phyloP scores from a whole-genome alignment of 2,113 vertebrate genomes.

The Rana temporaria region DNA sequence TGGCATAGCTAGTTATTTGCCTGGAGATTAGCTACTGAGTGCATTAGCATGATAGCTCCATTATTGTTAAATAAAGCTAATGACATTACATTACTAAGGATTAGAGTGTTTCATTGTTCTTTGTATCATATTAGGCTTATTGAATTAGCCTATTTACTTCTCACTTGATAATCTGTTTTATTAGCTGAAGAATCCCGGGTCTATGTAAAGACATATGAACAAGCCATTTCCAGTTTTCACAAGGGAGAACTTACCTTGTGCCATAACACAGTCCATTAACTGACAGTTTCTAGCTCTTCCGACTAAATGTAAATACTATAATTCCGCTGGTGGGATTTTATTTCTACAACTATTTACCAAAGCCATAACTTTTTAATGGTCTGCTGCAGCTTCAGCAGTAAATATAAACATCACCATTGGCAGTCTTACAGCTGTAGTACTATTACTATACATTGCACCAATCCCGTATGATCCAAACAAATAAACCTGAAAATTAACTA shows the following conservation, averaged over 20 bases:
- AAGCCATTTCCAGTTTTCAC: background rate
- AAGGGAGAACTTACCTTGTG: background rate
- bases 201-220: background rate
- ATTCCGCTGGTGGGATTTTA: conserved; percentile 5
- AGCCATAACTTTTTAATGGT: background rate
- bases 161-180: no score
- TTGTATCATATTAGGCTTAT: no score
- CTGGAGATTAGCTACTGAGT: no score
- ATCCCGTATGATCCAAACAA: background rate
- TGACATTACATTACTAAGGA: no score
- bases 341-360: background rate
- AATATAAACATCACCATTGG: background rate
- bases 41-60: no score
- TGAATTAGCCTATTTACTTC: no score
- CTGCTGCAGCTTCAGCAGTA: background rate
- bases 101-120: no score
- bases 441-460: background rate
- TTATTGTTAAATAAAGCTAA: no score
- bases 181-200: no score
- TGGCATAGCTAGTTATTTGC: no score
- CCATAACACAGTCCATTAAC: conserved; percentile 20
- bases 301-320: background rate
- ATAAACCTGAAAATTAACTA: conserved; percentile 1
- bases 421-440: background rate
- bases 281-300: conserved; percentile 3